A percentile compares a stretch with the other conserved stretches of the same genome.
Evolutionary conservation across 2,888 invertebrate genomes (phyloP).

Genomic region (Balanococcus diminutus): DNA sequence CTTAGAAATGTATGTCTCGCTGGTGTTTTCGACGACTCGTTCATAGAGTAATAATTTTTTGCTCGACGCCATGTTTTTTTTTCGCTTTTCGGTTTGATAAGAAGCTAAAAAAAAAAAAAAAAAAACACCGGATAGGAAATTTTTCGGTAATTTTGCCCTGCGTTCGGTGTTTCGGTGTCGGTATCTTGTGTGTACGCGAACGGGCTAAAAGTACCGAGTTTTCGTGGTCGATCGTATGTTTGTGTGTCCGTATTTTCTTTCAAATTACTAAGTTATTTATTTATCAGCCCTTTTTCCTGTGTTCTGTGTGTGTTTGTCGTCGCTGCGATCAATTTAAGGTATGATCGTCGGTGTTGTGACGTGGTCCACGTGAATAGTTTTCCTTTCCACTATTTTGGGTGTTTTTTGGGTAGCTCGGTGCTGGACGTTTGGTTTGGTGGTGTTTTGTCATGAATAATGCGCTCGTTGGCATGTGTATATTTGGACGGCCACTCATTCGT

Average conservation of each 20-base stretch:
- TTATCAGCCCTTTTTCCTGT: background rate
- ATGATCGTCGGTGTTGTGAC: background rate
- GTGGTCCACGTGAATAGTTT: constrained; percentile 30
- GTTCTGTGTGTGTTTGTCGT: background rate
- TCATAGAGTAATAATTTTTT: background rate
- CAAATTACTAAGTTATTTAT: background rate
- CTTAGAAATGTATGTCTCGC: constrained; percentile 32
- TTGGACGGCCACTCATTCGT: background rate
- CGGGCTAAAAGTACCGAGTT: background rate
- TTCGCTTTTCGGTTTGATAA: constrained; percentile 7
- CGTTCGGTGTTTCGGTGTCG: background rate
- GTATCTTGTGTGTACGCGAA: background rate
- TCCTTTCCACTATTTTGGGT: background rate
- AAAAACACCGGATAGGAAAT: background rate
- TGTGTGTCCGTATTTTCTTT: background rate
- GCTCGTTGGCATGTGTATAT: background rate
- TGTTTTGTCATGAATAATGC: background rate
- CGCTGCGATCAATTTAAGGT: background rate
- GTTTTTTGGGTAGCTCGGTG: background rate
- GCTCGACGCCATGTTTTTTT: constrained; percentile 34
- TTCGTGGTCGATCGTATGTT: background rate
- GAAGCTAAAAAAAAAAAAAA: constrained; percentile 1
- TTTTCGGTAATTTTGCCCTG: too few species aligned
- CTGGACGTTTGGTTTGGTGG: background rate
- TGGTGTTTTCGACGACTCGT: constrained; percentile 6